phyloP scores from a whole-genome alignment of 1,140 invertebrate species.

The Lysiphlebus fabarum region DNA sequence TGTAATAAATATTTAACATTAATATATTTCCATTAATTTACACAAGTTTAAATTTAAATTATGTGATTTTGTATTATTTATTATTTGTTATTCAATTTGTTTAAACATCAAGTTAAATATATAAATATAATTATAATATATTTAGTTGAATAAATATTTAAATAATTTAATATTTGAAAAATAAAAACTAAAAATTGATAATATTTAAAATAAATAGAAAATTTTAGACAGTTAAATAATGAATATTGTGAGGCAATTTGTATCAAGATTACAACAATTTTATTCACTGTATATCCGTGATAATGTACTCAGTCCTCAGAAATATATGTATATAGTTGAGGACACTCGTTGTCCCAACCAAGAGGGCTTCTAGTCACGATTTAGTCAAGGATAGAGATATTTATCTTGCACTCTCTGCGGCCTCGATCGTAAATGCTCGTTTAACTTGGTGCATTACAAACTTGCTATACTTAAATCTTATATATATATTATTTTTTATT shows the following conservation, averaged over 20 bases:
- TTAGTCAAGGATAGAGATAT: constrained; percentile 54
- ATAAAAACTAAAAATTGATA: no score
- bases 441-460: constrained; percentile 35
- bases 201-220: no score
- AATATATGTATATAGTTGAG: constrained; percentile 27
- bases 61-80: no score
- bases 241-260: constrained; percentile 40
- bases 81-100: no score
- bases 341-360: constrained; percentile 15
- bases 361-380: constrained; percentile 53
- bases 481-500: background rate
- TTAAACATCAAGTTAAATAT: no score
- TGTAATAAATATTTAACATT: no score
- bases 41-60: no score
- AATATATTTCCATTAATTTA: no score
- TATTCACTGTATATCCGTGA: constrained; percentile 44
- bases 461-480: constrained; percentile 1
- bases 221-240: background rate
- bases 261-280: constrained; percentile 50
- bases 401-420: constrained; percentile 38
- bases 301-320: constrained; percentile 32
- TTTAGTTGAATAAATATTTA: no score
- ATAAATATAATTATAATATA: no score
- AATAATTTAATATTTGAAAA: no score
- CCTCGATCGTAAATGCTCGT: constrained; percentile 51